Base-by-base conservation (phyloP, 2,888 invertebrate species). In the Clepsis dumicolana region DNA sequence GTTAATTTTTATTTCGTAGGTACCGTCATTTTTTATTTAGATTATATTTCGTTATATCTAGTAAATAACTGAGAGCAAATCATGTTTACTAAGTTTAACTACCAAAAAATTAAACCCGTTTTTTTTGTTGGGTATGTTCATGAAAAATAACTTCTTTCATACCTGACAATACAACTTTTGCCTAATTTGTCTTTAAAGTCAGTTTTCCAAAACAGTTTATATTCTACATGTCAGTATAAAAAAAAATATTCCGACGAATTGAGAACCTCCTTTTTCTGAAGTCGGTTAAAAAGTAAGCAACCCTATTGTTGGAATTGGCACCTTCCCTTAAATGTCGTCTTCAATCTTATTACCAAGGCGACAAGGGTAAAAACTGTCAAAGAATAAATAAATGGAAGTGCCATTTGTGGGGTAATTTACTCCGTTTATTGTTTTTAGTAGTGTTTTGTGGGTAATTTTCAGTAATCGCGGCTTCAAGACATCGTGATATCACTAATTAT, bases 401-500 rank as follows among this genome's bases (percentile, higher is more conserved):
- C 44, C 44, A 18, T 16, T 16, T 18, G 8, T 18, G 8, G 7
- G 8, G 18, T 44, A 18, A 1, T 44, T 18, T 18, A 44, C 44
- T 21, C 18, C 4, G 21, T 48, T 48, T 48, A 12, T 21, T 48
- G 10, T 1, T 48, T 21, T 48, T 48, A 12, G 21, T 4, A 12
- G 12, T 12, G 12, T 29, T 56, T 57, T 64, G 44, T 35, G 57
- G 50, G 64, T 57, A 29, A 18, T 64, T 32, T 48, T 32, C 10
- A 44, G 56, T 48, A 48, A 64, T 64, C 54, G 29, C 44, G 24
- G 41, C 38, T 27, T 41, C 27, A 50, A n/a, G 64, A 56, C 64
- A 56, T 56, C 44, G 44, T 48, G 44, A 24, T 48, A 56, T 24
- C 21, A 48, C 41, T 32, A n/a, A 54, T 14, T 3, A 38, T 44